These are phyloP conservation scores for Lydus trimaculatus DNA, from an alignment of 2,888 invertebrate species.

Conservation along the genomic window DNA sequence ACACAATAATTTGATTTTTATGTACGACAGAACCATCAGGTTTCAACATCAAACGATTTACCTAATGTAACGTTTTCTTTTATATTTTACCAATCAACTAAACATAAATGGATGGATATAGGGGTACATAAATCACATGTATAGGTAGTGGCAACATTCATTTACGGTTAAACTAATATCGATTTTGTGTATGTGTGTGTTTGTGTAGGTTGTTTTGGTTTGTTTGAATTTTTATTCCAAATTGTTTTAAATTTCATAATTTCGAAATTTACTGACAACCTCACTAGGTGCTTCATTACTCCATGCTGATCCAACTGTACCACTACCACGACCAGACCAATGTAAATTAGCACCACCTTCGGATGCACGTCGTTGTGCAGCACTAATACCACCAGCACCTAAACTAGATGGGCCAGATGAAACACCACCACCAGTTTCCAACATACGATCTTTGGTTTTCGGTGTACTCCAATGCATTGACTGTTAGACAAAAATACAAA, in stretches of 20 bases:
- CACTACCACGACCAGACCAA: constrained; percentile 64
- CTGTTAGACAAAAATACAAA: constrained; percentile 61
- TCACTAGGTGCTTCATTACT: constrained; percentile 79
- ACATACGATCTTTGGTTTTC: constrained; percentile 90
- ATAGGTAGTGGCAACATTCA: constrained; percentile 17
- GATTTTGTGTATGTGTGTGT: background rate
- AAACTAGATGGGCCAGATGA: constrained; percentile 67
- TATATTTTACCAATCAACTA: background rate
- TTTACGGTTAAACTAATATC: constrained; percentile 5
- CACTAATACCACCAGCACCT: constrained; percentile 64
- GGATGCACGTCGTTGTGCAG: constrained; percentile 76
- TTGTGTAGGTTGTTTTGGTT: background rate
- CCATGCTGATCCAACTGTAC: constrained; percentile 65
- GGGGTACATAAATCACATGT: constrained; percentile 3
- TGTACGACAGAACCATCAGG: no score
- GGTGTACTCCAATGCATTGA: constrained; percentile 94
- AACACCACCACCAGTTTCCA: constrained; percentile 68
- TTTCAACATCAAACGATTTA: background rate
- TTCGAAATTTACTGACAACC: constrained; percentile 86
- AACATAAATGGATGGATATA: background rate
- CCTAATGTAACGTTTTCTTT: background rate
- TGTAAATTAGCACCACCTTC: constrained; percentile 87
- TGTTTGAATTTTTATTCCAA: no score
- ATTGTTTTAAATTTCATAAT: constrained; percentile 93
- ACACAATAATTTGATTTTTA: no score